Evolutionary conservation across 2,888 invertebrate genomes (phyloP).

Genomic region (Drosophila mettleri): DNA sequence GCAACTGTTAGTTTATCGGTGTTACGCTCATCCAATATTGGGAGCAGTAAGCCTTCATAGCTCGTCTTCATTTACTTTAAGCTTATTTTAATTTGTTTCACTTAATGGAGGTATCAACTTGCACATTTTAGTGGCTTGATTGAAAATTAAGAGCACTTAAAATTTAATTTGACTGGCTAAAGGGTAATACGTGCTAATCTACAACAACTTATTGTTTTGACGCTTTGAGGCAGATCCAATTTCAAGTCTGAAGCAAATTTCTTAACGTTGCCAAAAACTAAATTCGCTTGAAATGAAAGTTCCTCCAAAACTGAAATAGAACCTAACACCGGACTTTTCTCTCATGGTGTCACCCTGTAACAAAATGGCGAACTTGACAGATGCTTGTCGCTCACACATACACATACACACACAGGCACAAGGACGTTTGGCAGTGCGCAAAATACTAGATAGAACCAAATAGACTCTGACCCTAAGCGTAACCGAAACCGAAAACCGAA

Average conservation of each 20-base stretch:
- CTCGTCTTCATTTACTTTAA: not conserved
- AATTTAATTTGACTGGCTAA: not conserved
- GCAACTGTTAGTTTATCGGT: no score
- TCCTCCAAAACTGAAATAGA: slow-evolving; percentile 28
- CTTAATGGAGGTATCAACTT: not conserved
- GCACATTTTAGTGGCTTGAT: slow-evolving; percentile 16
- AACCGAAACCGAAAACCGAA: slow-evolving; percentile 34
- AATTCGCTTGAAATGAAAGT: no score
- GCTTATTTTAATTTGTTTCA: slow-evolving; percentile 13
- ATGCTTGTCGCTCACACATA: slow-evolving; percentile 29
- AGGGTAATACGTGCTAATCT: no score
- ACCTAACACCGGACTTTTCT: slow-evolving; percentile 24
- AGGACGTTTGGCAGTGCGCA: slow-evolving; percentile 60
- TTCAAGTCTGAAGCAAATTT: no score
- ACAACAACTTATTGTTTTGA: not conserved
- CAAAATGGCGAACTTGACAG: slow-evolving; percentile 57
- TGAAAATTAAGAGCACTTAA: not conserved
- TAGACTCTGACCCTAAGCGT: slow-evolving; percentile 8
- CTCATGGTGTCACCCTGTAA: slow-evolving; percentile 31
- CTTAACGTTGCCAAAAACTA: no score
- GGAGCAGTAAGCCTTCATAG: no score
- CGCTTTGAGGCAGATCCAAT: no score
- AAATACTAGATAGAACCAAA: slow-evolving; percentile 33
- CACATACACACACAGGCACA: slow-evolving; percentile 26
- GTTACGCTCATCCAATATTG: not conserved